These are phyloP conservation scores for Hylaeus volcanicus DNA, from an alignment of 1,140 invertebrate genomes.

Conservation along the genomic window DNA sequence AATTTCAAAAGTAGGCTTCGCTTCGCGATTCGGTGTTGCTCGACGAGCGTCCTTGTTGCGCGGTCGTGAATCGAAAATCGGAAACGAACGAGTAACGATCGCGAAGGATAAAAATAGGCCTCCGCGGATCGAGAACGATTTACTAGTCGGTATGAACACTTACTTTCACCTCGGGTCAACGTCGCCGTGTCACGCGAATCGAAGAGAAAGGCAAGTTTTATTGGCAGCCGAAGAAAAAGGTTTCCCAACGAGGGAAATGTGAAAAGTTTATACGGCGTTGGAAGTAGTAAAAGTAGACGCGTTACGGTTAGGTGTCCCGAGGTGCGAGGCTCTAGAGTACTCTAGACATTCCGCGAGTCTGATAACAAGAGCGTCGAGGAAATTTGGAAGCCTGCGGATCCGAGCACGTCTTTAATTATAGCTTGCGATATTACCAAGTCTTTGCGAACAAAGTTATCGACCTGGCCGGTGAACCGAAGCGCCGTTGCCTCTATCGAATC, in stretches of 20 bases:
- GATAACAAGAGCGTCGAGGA: too few relatives aligned
- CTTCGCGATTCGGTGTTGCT: background rate
- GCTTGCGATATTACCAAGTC: background rate
- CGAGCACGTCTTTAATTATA: too few relatives aligned
- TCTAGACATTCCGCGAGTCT: too few relatives aligned
- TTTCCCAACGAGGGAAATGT: background rate
- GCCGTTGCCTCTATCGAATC: background rate
- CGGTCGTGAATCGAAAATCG: background rate
- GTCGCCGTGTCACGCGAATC: background rate
- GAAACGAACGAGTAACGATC: background rate
- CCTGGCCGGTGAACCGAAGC: background rate
- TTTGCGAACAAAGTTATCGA: background rate
- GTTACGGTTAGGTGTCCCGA: too few relatives aligned
- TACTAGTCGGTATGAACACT: background rate
- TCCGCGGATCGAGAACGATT: background rate
- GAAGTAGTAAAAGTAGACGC: too few relatives aligned
- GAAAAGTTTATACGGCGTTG: background rate
- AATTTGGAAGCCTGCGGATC: background rate
- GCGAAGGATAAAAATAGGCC: background rate
- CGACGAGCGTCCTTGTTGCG: too few relatives aligned
- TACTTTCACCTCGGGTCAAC: constrained; percentile 22
- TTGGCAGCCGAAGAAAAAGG: background rate
- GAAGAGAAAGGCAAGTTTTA: background rate
- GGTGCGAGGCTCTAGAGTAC: too few relatives aligned
- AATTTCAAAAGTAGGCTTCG: background rate